Percentiles rank a stretch among this genome's conserved stretches.
Conservation (phyloP, 2,888 invertebrate genomes). For the Chloromyia formosa region DNA sequence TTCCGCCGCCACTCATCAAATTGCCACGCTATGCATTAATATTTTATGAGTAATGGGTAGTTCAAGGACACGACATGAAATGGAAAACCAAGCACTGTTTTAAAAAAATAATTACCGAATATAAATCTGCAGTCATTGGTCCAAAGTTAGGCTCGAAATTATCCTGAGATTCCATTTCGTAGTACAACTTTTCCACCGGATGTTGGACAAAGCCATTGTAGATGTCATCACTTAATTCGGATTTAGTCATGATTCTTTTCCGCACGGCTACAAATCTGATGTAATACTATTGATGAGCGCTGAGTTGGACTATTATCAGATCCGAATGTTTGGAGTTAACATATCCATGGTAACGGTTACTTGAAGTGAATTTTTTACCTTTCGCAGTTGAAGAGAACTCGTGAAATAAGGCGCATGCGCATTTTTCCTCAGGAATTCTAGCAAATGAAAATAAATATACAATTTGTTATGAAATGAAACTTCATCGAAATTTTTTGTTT, state of each 20-base stretch:
- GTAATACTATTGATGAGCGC: too few species aligned
- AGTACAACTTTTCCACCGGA: constrained; percentile 41
- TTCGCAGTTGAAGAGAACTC: too few species aligned
- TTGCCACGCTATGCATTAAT: constrained; percentile 30
- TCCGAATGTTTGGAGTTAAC: too few species aligned
- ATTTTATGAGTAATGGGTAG: background rate
- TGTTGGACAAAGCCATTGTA: constrained; percentile 44
- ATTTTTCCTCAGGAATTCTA: too few species aligned
- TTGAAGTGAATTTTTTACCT: too few species aligned
- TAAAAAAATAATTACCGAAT: constrained; percentile 30
- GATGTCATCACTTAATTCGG: constrained; percentile 33
- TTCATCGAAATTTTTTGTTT: too few species aligned
- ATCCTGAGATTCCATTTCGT: constrained; percentile 36
- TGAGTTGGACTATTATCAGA: too few species aligned
- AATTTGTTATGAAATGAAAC: too few species aligned
- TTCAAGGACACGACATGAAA: background rate
- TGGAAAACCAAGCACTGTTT: background rate
- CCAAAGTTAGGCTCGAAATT: constrained; percentile 35
- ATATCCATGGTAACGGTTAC: too few species aligned
- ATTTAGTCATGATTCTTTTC: constrained; percentile 17
- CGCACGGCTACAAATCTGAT: background rate
- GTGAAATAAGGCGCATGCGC: too few species aligned
- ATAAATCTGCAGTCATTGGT: constrained; percentile 36
- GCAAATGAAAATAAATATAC: too few species aligned
- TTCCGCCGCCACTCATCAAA: constrained; percentile 11